Conservation (phyloP, 2,113 vertebrate genomes). For the Cricetomys ansorgei region DNA sequence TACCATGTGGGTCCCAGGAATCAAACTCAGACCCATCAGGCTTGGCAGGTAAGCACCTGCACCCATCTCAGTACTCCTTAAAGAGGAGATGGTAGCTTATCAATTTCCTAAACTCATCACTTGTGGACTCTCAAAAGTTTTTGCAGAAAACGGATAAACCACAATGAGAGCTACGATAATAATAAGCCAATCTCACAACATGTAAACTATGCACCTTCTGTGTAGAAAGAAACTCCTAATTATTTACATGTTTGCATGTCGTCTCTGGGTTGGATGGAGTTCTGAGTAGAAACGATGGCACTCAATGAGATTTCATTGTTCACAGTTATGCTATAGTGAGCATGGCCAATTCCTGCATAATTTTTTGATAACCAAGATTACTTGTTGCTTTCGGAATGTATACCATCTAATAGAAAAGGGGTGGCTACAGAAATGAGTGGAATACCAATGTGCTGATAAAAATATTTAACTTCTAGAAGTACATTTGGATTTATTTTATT, state of each 20-base stretch:
- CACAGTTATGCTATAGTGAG: not conserved
- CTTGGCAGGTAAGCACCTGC: too few species aligned
- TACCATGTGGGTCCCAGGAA: not conserved
- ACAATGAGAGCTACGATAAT: too few species aligned
- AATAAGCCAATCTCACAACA: not conserved
- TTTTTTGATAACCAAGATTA: slow-evolving; percentile 41
- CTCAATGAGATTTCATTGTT: slow-evolving; percentile 49
- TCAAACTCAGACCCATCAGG: not conserved
- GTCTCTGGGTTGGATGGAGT: slow-evolving; percentile 37
- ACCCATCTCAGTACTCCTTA: not conserved
- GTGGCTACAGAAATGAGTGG: slow-evolving; percentile 1
- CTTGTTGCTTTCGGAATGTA: slow-evolving; percentile 62
- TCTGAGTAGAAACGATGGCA: slow-evolving; percentile 26
- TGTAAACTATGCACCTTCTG: not conserved
- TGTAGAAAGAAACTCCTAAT: not conserved
- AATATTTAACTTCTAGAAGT: slow-evolving; percentile 33
- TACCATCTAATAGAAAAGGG: slow-evolving; percentile 14
- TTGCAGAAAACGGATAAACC: not conserved
- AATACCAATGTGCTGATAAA: slow-evolving; percentile 21
- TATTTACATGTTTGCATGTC: slow-evolving; percentile 2
- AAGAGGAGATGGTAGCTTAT: not conserved
- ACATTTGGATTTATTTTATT: slow-evolving; percentile 26
- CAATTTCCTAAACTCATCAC: not conserved
- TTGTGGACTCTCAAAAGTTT: not conserved
- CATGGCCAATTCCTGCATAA: slow-evolving; percentile 49